phyloP scores from a whole-genome alignment of 2,888 invertebrate genomes.

The Craniophora ligustri region DNA sequence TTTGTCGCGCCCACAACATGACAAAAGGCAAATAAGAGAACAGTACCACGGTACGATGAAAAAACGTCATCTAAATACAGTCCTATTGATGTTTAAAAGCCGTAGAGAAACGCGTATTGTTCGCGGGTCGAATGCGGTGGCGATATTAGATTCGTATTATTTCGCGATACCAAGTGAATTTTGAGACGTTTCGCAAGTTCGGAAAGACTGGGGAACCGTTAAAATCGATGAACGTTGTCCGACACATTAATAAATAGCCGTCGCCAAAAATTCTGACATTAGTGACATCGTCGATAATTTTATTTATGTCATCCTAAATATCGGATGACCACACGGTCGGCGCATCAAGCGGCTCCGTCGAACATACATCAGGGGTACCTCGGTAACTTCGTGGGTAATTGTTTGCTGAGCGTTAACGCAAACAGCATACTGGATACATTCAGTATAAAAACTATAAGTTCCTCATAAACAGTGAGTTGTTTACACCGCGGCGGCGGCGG shows the following conservation, averaged over 20 bases:
- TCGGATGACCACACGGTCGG: conserved; percentile 64
- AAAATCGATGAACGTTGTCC: conserved; percentile 58
- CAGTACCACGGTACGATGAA: conserved; percentile 73
- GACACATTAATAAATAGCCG: conserved; percentile 54
- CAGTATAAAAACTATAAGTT: conserved; percentile 68
- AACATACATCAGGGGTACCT: conserved; percentile 52
- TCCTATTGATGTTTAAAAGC: conserved; percentile 87
- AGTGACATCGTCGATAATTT: conserved; percentile 69
- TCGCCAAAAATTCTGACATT: conserved; percentile 59
- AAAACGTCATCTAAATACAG: conserved; percentile 86
- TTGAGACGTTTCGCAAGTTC: conserved; percentile 44
- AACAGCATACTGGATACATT: conserved; percentile 61
- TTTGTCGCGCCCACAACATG: conserved; percentile 86
- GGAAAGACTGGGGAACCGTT: conserved; percentile 56
- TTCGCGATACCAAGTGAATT: conserved; percentile 61
- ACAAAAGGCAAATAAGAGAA: conserved; percentile 88
- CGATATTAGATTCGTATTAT: conserved; percentile 86
- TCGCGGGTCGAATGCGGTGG: conserved; percentile 81
- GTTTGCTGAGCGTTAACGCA: conserved; percentile 65
- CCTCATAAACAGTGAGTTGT: conserved; percentile 77
- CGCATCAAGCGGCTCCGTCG: conserved; percentile 60
- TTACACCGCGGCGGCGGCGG: conserved; percentile 73
- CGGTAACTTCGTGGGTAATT: conserved; percentile 57
- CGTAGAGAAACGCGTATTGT: conserved; percentile 84
- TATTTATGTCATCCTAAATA: conserved; percentile 67